These are phyloP conservation scores for Brachionus rotundiformis DNA, from an alignment of 1,140 invertebrate genomes.

Conservation along the genomic window DNA sequence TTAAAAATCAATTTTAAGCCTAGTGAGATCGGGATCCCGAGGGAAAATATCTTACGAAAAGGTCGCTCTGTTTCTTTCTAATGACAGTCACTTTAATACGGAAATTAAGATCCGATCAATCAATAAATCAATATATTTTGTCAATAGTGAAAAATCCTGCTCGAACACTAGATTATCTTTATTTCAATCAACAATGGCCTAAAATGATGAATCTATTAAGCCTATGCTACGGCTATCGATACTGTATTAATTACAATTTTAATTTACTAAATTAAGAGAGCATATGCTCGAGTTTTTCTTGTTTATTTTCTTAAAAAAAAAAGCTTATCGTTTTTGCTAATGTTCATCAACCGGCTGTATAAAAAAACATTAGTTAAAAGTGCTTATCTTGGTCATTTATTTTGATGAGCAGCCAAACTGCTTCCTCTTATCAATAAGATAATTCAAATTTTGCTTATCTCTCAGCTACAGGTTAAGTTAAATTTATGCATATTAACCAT, in stretches of 20 bases:
- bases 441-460: slow-evolving; percentile 3
- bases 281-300: slow-evolving; percentile 23
- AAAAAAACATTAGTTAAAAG: neutral
- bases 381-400: slow-evolving; percentile 14
- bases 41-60: slow-evolving; percentile 17
- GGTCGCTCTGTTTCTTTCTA: slow-evolving; percentile 5
- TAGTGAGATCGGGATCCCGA: neutral
- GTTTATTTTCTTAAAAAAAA: slow-evolving; percentile 19
- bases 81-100: neutral
- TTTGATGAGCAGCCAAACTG: neutral
- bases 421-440: slow-evolving; percentile 6
- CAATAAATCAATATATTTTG: slow-evolving; percentile 44
- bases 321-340: neutral
- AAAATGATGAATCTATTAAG: slow-evolving; percentile 38
- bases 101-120: slow-evolving; percentile 39
- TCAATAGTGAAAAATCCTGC: slow-evolving; percentile 24
- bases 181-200: slow-evolving; percentile 15
- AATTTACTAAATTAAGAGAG: slow-evolving; percentile 28
- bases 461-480: neutral
- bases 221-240: neutral
- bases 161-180: slow-evolving; percentile 26
- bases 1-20: slow-evolving; percentile 20
- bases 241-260: slow-evolving; percentile 45
- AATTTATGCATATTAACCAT: neutral
- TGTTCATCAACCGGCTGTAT: neutral